These are phyloP conservation scores for Phyllopteryx taeniolatus DNA, from an alignment of 2,113 vertebrate species.

Conservation along the genomic window DNA sequence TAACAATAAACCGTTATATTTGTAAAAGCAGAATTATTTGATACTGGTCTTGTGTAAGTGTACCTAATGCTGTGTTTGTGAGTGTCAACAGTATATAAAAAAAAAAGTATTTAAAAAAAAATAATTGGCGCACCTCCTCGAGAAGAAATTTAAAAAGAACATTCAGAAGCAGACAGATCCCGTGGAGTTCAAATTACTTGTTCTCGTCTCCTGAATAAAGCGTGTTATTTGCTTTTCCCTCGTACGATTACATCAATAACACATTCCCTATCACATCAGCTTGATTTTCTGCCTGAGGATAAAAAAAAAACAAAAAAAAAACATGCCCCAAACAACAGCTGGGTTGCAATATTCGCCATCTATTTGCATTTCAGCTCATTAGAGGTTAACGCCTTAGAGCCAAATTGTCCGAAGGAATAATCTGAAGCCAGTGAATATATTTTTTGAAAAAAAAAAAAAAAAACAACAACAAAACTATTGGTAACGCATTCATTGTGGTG, in stretches of 20 bases:
- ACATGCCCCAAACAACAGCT: constrained; percentile 46
- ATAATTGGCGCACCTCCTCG: background rate
- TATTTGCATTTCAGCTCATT: constrained; percentile 18
- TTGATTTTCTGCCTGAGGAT: constrained; percentile 38
- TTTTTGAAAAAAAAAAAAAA: background rate
- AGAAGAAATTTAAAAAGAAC: background rate
- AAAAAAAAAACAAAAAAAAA: constrained; percentile 17
- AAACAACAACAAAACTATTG: constrained; percentile 7
- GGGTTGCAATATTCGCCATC: constrained; percentile 23
- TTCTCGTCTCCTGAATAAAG: background rate
- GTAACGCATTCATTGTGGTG: constrained; percentile 4
- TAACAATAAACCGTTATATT: no score
- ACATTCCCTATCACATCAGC: constrained; percentile 50
- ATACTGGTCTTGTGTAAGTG: no score
- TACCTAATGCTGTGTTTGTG: no score
- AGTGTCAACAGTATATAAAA: no score
- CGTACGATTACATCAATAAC: constrained; percentile 58
- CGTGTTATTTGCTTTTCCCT: constrained; percentile 26
- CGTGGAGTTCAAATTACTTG: background rate
- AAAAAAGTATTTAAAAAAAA: background rate
- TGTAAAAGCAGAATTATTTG: no score
- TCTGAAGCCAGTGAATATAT: constrained; percentile 16
- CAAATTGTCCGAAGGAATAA: constrained; percentile 20
- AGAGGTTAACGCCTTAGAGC: background rate
- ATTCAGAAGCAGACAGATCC: background rate